Conservation (phyloP, 2,888 invertebrate species). For the Falcaria lacertinaria region DNA sequence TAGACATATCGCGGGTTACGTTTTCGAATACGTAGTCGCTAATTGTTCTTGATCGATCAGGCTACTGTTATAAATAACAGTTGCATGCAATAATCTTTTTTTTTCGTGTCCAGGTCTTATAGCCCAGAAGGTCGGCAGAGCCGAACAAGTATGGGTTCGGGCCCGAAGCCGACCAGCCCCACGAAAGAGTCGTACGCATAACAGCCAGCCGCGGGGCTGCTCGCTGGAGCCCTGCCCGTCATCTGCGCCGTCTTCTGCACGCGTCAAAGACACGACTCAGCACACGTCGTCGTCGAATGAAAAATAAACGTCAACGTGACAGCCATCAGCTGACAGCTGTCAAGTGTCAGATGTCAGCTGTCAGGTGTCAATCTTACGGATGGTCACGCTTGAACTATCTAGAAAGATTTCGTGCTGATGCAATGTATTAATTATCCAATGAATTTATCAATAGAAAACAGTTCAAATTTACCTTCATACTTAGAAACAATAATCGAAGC, state of each 20-base stretch:
- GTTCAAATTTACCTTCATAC: background rate
- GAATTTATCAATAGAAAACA: conserved; percentile 10
- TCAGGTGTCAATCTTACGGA: no score
- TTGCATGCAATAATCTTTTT: no score
- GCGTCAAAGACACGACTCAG: conserved; percentile 45
- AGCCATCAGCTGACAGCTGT: conserved; percentile 15
- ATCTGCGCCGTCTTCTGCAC: conserved; percentile 68
- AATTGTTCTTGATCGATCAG: no score
- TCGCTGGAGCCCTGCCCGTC: conserved; percentile 56
- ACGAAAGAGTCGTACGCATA: conserved; percentile 69
- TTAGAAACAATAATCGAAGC: conserved; percentile 23
- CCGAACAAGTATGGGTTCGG: conserved; percentile 55
- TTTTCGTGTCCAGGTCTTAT: conserved; percentile 45
- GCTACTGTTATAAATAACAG: no score
- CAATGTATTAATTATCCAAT: conserved; percentile 10
- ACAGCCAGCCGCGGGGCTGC: conserved; percentile 54
- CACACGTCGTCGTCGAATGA: conserved; percentile 48
- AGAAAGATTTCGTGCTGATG: no score
- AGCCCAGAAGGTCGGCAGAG: conserved; percentile 65
- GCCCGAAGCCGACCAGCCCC: conserved; percentile 57
- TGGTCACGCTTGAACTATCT: conserved; percentile 6
- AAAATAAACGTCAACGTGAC: conserved; percentile 11
- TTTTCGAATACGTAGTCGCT: no score
- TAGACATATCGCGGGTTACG: no score
- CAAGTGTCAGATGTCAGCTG: conserved; percentile 13